Evolutionary conservation across 2,113 vertebrate species (phyloP), one percentile per base, ranked within the genome.

Genomic region (Ondatra zibethicus): DNA sequence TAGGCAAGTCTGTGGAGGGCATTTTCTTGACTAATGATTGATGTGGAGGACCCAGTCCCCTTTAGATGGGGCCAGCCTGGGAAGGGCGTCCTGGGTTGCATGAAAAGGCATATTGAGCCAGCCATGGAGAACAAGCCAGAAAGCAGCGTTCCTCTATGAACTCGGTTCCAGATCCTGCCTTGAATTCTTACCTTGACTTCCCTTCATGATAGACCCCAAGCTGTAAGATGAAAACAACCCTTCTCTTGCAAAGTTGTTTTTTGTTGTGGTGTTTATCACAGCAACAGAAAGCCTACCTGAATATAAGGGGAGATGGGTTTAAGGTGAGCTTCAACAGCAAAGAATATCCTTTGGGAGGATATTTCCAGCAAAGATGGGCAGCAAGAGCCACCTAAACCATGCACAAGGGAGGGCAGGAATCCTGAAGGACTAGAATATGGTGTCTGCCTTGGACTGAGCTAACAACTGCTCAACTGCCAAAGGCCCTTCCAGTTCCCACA

Each of bases 401-500:
- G 33, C 25, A 47, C 3, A 4, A 70, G 4, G n/a, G 68, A 81
- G 0, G 9, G 23, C 42, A 33, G 1, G 75, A 92, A 72, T 61
- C 27, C 73, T 88, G 50, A 77, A 75, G 27, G 45, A 58, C 80
- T 50, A 25, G 10, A 65, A 78, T 45, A 68, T 3, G 65, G 19
- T 76, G 29, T 84, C 45, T 84, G 12, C 36, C 52, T 87, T 77
- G 36, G 13, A 45, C 42, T 9, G 95, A 90, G 25, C 25, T 65
- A 89, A 50, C 1, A 80, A 25, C 4, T 5, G 1, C 39, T 39
- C 45, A 61, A 33, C 31, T 94, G 42, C 27, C 72, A 55, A 88
- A 93, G 17, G 42, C n/a, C 78, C 12, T 93, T 65, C 13, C 68
- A 2, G 58, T 36, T 94, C 70, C 55, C 55, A 95, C 27, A 87